Base-by-base conservation (phyloP, 1,140 invertebrate genomes). In the Drosophila rhopaloa region DNA sequence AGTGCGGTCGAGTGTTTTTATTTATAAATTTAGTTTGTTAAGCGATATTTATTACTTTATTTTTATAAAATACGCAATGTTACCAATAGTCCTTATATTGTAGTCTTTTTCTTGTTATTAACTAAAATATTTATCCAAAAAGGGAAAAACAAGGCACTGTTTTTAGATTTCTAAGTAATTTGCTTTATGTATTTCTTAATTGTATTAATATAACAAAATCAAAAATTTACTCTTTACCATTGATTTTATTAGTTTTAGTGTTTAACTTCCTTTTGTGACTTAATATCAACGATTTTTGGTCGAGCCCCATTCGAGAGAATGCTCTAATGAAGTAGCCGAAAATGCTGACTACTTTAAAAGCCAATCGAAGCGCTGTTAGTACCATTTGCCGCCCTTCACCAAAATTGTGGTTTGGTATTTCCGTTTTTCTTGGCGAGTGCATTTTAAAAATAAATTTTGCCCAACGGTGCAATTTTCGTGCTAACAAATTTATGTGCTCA, bases 401-500 rank as follows among this genome's bases (percentile, higher is more conserved):
- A 57, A 35, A 79, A 62, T 82, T 82, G 68, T 46, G 75, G 61
- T 46, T 46, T 38, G 11, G 9, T 27, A 19, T 29, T 66, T 57
- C 51, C 54, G 50, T 16, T 55, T 37, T 32, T 2, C 43, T 19
- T 19, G 43, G 8, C 27, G 62, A 68, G 41, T 79, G 82, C 83
- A 89, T 80, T 83, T 89, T 77, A 84, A 80, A 72, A 89, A 88
- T 89, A 83, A 83, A 88, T 88, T 88, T 88, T 59, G 72, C 83
- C 83, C 84, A 83, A 77, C 76, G 83, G 83, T 89, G 83, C 79
- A 89, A 88, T 88, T 88, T 89, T 67, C 54, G 53, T 58, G 58
- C 84, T 74, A 88, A 89, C 83, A 89, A 88, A 88, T 88, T 88
- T 89, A 88, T 88, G 84, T 88, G 83, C 83, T 61, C 80, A 73